phyloP scores from a whole-genome alignment of 37 sponge, comb jelly and placozoan genomes.

The Agelas oroides region DNA sequence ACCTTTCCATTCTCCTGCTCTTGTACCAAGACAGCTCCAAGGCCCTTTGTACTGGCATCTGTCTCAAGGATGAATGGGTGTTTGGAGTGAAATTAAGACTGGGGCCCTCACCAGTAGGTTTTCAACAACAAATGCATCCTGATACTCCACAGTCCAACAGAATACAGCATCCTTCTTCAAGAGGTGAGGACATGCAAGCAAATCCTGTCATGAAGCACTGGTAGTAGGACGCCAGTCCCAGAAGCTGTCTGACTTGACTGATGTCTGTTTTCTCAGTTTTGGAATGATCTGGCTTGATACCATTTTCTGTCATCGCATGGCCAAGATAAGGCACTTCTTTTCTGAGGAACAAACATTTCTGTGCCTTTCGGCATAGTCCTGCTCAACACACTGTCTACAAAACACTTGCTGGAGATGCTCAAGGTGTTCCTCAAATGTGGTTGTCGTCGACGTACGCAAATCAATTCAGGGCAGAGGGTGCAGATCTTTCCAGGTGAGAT shows the following conservation, averaged over 20 bases:
- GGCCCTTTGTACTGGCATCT: slow-evolving; percentile 31
- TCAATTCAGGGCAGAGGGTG: slow-evolving; percentile 65
- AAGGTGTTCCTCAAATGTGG: slow-evolving; percentile 43
- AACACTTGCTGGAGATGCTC: slow-evolving; percentile 42
- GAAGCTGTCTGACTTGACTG: slow-evolving; percentile 16
- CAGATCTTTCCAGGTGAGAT: slow-evolving; percentile 40
- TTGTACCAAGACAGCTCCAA: slow-evolving; percentile 47
- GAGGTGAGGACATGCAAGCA: slow-evolving; percentile 2
- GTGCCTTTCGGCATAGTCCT: slow-evolving; percentile 24
- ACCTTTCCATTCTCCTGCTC: slow-evolving; percentile 22
- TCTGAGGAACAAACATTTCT: slow-evolving; percentile 22
- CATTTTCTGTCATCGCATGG: slow-evolving; percentile 41
- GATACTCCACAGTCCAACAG: slow-evolving; percentile 30
- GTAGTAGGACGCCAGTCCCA: slow-evolving; percentile 33
- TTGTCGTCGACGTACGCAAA: not conserved
- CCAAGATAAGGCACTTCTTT: slow-evolving; percentile 38
- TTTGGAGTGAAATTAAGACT: slow-evolving; percentile 27
- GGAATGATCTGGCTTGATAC: slow-evolving; percentile 50
- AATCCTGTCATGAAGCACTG: too few relatives aligned
- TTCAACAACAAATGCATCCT: slow-evolving; percentile 21
- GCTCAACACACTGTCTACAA: not conserved
- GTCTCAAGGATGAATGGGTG: slow-evolving; percentile 50
- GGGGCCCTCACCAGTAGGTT: slow-evolving; percentile 17
- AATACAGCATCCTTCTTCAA: slow-evolving; percentile 30
- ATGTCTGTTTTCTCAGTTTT: slow-evolving; percentile 23